These are phyloP conservation scores for Chelonia mydas DNA, from an alignment of 2,797 vertebrate genomes.

Conservation along the genomic window DNA sequence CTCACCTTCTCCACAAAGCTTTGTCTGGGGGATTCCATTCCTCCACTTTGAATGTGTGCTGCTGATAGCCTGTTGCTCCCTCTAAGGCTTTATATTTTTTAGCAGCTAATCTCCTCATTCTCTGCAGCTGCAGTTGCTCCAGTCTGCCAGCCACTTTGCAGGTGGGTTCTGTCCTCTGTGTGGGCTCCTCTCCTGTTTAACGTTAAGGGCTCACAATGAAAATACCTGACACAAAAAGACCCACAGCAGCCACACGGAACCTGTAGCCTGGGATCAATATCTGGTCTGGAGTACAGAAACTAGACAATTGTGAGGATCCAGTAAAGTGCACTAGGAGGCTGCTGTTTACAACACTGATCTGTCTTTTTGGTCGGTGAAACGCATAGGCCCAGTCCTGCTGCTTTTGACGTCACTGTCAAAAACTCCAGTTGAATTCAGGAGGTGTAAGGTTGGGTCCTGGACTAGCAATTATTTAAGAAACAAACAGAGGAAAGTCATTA, in stretches of 20 bases:
- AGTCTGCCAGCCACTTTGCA: background rate
- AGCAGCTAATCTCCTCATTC: background rate
- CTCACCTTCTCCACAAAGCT: background rate
- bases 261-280: background rate
- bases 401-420: background rate
- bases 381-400: background rate
- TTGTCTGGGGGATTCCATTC: background rate
- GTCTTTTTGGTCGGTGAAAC: background rate
- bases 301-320: background rate
- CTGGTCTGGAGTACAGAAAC: background rate
- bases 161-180: background rate
- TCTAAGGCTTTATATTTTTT: background rate
- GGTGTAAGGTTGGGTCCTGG: background rate
- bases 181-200: background rate
- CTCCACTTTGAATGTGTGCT: background rate
- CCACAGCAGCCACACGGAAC: background rate
- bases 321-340: background rate
- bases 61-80: background rate
- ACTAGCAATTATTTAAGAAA: background rate
- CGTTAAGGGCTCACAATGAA: background rate
- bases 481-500: background rate
- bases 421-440: background rate
- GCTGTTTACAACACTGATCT: background rate
- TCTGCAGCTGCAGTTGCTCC: background rate
- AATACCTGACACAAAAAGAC: background rate